A percentile compares a stretch with the other conserved stretches of the same genome.
Evolutionary conservation across 2,113 vertebrate genomes (phyloP).

Genomic region (Pandion haliaetus): DNA sequence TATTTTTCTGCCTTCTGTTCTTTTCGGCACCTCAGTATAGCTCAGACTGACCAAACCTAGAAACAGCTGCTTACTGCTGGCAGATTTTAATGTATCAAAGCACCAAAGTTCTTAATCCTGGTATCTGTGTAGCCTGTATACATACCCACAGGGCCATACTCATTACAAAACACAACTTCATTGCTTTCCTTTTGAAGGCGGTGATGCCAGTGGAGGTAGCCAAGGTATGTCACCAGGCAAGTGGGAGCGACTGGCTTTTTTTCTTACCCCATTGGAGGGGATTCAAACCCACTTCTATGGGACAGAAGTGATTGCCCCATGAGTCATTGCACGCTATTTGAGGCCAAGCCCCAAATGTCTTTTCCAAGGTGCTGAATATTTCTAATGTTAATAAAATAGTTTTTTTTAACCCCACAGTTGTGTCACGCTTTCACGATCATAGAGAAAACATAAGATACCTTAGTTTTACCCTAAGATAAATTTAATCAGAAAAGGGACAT

Average conservation of each 20-base stretch:
- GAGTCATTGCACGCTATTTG: not conserved
- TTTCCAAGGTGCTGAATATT: not conserved
- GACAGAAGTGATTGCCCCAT: not conserved
- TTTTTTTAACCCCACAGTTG: not conserved
- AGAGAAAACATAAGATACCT: not conserved
- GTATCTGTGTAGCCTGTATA: not conserved
- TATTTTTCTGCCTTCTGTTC: not conserved
- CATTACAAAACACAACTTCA: not conserved
- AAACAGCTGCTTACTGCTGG: not conserved
- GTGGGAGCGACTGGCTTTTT: not conserved
- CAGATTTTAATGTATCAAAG: not conserved
- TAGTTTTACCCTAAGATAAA: not conserved
- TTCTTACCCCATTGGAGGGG: not conserved
- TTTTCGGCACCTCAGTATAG: not conserved
- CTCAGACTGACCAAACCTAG: not conserved
- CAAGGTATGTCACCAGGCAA: not conserved
- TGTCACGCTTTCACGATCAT: not conserved
- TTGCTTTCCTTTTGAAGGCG: not conserved
- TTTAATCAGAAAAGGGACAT: constrained; percentile 4
- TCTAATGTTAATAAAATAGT: not conserved
- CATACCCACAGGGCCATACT: not conserved
- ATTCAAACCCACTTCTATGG: not conserved
- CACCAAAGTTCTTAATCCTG: not conserved
- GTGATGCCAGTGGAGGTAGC: not conserved
- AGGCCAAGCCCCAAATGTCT: not conserved